A percentile compares a stretch with the other conserved stretches of the same genome.
Evolutionary conservation across 2,888 invertebrate genomes (phyloP).

Genomic region (Athripsodes cinereus): DNA sequence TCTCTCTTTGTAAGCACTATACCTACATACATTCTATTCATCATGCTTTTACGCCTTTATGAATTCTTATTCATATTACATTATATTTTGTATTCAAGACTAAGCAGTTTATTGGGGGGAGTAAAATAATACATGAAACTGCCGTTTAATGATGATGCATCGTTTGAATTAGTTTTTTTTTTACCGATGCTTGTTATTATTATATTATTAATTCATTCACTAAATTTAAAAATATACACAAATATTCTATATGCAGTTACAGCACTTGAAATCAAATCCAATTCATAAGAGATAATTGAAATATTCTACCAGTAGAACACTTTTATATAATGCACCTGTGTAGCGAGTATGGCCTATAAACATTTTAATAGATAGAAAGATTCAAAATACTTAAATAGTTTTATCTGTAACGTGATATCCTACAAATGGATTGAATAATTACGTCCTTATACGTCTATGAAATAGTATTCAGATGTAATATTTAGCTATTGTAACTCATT

Average conservation of each 20-base stretch:
- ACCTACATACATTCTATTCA: conserved; percentile 51
- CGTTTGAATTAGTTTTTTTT: conserved; percentile 9
- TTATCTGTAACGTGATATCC: not conserved
- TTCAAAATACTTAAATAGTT: not conserved
- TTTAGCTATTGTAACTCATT: too few species aligned
- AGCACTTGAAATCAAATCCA: not conserved
- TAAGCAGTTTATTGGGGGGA: conserved; percentile 6
- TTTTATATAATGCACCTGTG: too few species aligned
- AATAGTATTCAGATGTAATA: too few species aligned
- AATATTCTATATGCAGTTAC: not conserved
- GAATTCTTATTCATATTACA: conserved; percentile 48
- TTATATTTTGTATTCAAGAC: conserved; percentile 23
- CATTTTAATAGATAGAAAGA: too few species aligned
- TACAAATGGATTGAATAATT: not conserved
- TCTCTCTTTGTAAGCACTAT: conserved; percentile 24
- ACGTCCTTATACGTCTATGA: not conserved
- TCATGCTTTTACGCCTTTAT: conserved; percentile 53
- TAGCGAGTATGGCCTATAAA: too few species aligned
- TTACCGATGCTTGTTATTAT: not conserved
- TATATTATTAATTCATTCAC: not conserved
- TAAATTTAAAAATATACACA: not conserved
- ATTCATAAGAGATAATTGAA: not conserved
- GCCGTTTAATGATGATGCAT: conserved; percentile 21
- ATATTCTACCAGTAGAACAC: not conserved
- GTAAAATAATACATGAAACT: not conserved